Base-by-base conservation (phyloP, 64 coral and sea anemone genomes). In the Montipora foliosa region DNA sequence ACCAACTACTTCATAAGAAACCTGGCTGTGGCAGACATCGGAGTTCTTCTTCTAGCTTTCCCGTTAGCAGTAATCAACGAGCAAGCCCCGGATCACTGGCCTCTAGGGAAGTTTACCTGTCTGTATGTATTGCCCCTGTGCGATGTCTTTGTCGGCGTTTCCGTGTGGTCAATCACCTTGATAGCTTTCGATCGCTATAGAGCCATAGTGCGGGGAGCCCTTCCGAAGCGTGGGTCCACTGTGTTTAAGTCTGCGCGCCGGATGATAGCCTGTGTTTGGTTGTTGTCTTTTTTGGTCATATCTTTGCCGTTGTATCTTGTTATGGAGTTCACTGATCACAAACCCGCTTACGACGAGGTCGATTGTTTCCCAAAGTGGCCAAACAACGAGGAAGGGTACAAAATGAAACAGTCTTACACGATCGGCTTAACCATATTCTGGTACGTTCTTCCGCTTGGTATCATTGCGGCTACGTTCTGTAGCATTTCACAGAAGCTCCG, bases 101-200 rank as follows among this genome's bases (percentile, higher is more conserved):
- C 92, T 0, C 85, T 97, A 19, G 95, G 95, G 67, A 89, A 94
- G 59, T 75, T 13, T 6, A 60, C 91, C 47, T 97, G 95, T 60
- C 91, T 85, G 22, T 94, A 88, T 7, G 45, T 97, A 8, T 87
- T 88, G 17, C 95, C 95, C 1, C 49, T 94, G 20, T 60, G 49
- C 25, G 95, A 97, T 44, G 76, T 97, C 8, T 97, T 97, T 45
- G 0, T 22, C 22, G 22, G 22, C 22, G 22, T 22, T 22, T 22
- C 92, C 9, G 90, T 97, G 5, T 97, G 95, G 95, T 94, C 92
- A 11, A 97, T 97, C 19, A 91, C 89, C 5, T 70, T 89, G 5
- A 94, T 97, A 55, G 95, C 92, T 16, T 67, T 97, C 14, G 95
- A 97, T 45, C 87, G 95, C 25, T 94, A 91, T 62, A 78, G 92